Evolutionary conservation across 1,140 invertebrate species (phyloP).

Genomic region (Cyrtorhinus lividipennis): DNA sequence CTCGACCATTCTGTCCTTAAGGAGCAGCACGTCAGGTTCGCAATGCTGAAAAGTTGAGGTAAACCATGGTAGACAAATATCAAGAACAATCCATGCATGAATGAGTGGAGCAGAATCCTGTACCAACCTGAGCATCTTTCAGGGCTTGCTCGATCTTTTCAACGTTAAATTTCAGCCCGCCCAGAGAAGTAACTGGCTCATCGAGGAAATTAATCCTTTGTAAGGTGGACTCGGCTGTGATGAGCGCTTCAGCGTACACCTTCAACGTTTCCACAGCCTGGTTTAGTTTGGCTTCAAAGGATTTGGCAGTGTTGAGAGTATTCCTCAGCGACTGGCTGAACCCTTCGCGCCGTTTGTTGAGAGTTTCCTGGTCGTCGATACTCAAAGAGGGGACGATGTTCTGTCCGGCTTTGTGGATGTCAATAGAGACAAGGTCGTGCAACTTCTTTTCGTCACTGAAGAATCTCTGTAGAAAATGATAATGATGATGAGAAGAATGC

Average conservation of each 20-base stretch:
- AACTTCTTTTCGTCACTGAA: slow-evolving; percentile 63
- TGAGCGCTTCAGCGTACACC: slow-evolving; percentile 57
- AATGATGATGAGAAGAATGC: no score
- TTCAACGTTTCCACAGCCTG: slow-evolving; percentile 45
- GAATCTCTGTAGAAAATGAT: slow-evolving; percentile 38
- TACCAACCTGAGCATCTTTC: slow-evolving; percentile 64
- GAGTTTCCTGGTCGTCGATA: slow-evolving; percentile 60
- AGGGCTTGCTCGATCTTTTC: slow-evolving; percentile 62
- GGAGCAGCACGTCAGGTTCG: slow-evolving; percentile 42
- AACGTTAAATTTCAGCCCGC: slow-evolving; percentile 61
- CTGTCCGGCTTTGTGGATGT: slow-evolving; percentile 66
- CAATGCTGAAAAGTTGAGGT: slow-evolving; percentile 37
- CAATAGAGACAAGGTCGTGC: slow-evolving; percentile 60
- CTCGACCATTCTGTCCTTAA: slow-evolving; percentile 49
- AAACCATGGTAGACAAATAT: slow-evolving; percentile 15
- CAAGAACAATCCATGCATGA: background rate
- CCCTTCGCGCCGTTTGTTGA: slow-evolving; percentile 60
- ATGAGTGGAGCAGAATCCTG: no score
- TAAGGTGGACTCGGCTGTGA: slow-evolving; percentile 57
- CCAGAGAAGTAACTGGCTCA: slow-evolving; percentile 56
- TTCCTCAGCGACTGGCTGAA: slow-evolving; percentile 65
- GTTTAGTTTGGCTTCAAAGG: slow-evolving; percentile 25
- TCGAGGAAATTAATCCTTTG: slow-evolving; percentile 55
- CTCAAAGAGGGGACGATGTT: slow-evolving; percentile 73
- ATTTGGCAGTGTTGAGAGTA: slow-evolving; percentile 63